phyloP scores from a whole-genome alignment of 1,140 invertebrate genomes.

The Mamestra configurata region DNA sequence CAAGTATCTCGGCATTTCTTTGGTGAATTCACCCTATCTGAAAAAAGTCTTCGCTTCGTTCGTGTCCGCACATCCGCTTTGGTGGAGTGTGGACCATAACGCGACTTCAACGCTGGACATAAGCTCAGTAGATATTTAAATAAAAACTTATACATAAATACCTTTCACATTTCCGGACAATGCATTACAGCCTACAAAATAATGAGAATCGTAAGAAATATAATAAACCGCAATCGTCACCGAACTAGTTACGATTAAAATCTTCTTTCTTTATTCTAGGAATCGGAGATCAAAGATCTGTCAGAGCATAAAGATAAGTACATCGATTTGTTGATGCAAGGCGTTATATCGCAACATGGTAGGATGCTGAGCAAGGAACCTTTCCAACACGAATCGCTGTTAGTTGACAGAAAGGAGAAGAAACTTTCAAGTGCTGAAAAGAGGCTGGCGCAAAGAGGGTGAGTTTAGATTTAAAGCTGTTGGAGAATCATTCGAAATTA shows the following conservation, averaged over 20 bases:
- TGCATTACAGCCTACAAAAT: no score
- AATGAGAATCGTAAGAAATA: neutral
- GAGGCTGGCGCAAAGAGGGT: constrained; percentile 95
- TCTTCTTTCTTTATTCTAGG: constrained; percentile 68
- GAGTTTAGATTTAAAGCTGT: constrained; percentile 52
- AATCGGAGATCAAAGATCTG: constrained; percentile 92
- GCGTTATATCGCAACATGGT: constrained; percentile 90
- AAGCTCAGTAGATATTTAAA: no score
- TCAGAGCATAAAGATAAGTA: constrained; percentile 92
- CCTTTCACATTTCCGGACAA: no score
- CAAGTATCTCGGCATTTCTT: no score
- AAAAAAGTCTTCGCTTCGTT: no score
- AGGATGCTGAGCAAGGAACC: constrained; percentile 95
- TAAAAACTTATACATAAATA: no score
- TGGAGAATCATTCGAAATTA: neutral
- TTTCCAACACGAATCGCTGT: constrained; percentile 98
- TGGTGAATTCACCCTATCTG: no score
- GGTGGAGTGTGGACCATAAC: no score
- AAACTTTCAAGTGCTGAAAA: constrained; percentile 98
- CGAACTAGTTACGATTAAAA: neutral
- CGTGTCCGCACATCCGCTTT: no score
- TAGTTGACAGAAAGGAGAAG: constrained; percentile 98
- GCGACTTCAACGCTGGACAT: no score
- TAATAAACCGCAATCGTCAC: neutral
- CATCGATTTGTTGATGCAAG: constrained; percentile 94